A percentile compares a stretch with the other conserved stretches of the same genome.
phyloP scores from a whole-genome alignment of 1,140 invertebrate genomes.

The Heliothis subflexa region DNA sequence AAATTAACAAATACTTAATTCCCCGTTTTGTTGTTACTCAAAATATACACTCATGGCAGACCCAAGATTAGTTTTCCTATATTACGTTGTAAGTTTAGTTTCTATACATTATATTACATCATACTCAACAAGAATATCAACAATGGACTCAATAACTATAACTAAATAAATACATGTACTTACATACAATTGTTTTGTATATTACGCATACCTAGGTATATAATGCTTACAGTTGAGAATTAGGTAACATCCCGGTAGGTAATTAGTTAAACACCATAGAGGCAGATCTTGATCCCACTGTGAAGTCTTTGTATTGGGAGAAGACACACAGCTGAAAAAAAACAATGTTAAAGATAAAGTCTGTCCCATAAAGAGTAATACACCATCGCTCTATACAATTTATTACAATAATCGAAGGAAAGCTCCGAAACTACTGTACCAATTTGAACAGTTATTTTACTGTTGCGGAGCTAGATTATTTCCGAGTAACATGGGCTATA shows the following conservation, averaged over 20 bases:
- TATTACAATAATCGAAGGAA: too few species aligned
- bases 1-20: slow-evolving; percentile 35
- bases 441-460: too few species aligned
- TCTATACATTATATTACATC: slow-evolving; percentile 79
- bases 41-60: slow-evolving; percentile 47
- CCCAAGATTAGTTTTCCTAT: slow-evolving; percentile 46
- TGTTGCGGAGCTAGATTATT: too few species aligned
- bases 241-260: slow-evolving; percentile 48
- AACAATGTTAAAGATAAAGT: slow-evolving; percentile 37
- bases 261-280: slow-evolving; percentile 80
- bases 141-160: slow-evolving; percentile 82
- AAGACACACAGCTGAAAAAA: slow-evolving; percentile 94
- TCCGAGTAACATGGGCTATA: too few species aligned
- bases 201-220: slow-evolving; percentile 49
- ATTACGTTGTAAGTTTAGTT: slow-evolving; percentile 53
- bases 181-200: slow-evolving; percentile 49
- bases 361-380: too few species aligned
- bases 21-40: slow-evolving; percentile 37
- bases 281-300: slow-evolving; percentile 87
- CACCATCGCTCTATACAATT: too few species aligned
- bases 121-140: slow-evolving; percentile 86
- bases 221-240: slow-evolving; percentile 60
- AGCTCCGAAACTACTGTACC: too few species aligned
- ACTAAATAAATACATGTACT: slow-evolving; percentile 70
- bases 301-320: slow-evolving; percentile 96